Conservation (phyloP, 2,113 vertebrate species). For the Mobula hypostoma region DNA sequence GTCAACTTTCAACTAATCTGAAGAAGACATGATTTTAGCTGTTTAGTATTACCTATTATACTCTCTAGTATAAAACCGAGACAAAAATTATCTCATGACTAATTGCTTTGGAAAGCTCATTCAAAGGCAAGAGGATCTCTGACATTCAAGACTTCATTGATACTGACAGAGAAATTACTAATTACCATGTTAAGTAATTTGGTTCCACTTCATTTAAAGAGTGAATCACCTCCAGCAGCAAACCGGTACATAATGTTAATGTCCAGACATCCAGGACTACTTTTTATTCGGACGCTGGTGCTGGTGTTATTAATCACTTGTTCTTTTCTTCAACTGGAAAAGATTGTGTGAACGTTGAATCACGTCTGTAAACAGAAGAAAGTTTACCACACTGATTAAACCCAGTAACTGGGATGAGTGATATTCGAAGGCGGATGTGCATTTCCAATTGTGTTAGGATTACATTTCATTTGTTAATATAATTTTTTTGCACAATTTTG, state of each 20-base stretch:
- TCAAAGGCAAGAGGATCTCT: neutral
- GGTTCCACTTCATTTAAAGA: neutral
- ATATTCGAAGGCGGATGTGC: neutral
- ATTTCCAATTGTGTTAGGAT: neutral
- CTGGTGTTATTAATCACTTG: neutral
- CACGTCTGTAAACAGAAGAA: neutral
- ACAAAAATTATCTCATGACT: neutral
- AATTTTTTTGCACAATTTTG: neutral
- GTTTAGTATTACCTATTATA: neutral
- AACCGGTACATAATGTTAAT: neutral
- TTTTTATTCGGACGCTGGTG: neutral
- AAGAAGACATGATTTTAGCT: neutral
- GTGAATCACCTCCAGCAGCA: neutral
- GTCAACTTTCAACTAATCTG: neutral
- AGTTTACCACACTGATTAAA: neutral
- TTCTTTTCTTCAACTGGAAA: neutral
- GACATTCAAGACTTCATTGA: neutral
- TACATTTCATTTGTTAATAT: neutral
- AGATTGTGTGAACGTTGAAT: neutral
- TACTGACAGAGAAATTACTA: neutral
- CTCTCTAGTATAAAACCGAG: neutral
- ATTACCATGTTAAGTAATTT: neutral
- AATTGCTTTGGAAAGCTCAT: neutral
- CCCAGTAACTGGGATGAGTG: neutral
- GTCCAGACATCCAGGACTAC: neutral